Conservation (phyloP, 2,797 vertebrate species). For the Enteromius treurensis region DNA sequence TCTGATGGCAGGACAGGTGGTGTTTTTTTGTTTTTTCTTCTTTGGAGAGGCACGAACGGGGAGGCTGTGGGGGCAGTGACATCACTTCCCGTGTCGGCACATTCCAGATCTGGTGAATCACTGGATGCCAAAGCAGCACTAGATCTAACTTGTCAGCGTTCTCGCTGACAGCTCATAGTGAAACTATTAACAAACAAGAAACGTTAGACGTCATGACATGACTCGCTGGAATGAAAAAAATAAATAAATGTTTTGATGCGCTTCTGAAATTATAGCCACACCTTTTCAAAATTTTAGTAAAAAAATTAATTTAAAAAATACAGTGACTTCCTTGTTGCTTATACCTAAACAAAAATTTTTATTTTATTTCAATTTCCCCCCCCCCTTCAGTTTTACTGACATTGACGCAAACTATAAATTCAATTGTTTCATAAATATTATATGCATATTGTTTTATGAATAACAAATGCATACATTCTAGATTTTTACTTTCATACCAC, state of each 20-base stretch:
- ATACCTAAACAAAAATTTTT: not conserved
- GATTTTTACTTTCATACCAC: not conserved
- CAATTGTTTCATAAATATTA: not conserved
- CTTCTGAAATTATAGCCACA: not conserved
- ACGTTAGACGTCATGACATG: not conserved
- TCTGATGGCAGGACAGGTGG: slow-evolving; percentile 44
- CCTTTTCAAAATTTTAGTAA: not conserved
- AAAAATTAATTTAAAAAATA: not conserved
- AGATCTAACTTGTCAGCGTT: slow-evolving; percentile 26
- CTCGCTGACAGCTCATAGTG: slow-evolving; percentile 12
- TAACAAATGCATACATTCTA: no score
- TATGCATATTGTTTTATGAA: not conserved
- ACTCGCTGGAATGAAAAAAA: not conserved
- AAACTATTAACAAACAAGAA: slow-evolving; percentile 34
- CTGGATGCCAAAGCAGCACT: slow-evolving; percentile 57
- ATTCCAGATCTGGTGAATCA: slow-evolving; percentile 63
- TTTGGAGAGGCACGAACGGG: slow-evolving; percentile 13
- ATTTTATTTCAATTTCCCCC: no score
- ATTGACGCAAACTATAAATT: not conserved
- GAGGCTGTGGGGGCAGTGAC: slow-evolving; percentile 53
- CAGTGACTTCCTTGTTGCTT: not conserved
- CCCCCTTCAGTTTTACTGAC: not conserved
- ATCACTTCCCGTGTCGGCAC: slow-evolving; percentile 70
- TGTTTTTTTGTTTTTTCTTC: slow-evolving; percentile 1
- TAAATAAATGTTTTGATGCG: not conserved